A percentile compares a stretch with the other conserved stretches of the same genome.
These are phyloP conservation scores for Stegastes partitus DNA, from an alignment of 2,113 vertebrate species.

Conservation along the genomic window DNA sequence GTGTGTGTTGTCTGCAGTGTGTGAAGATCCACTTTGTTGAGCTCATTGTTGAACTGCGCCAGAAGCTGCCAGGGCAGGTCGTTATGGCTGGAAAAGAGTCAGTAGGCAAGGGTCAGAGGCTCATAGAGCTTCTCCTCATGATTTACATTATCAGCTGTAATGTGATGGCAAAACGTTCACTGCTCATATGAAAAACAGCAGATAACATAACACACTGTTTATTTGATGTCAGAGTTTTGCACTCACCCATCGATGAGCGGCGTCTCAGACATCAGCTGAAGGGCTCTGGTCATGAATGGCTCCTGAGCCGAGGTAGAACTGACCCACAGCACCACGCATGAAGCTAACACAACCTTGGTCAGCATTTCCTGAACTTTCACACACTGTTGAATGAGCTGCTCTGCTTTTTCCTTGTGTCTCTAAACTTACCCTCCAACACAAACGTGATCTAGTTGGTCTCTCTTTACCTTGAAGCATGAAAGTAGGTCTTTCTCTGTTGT, in stretches of 20 bases:
- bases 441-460: too few species aligned
- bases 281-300: slow-evolving; percentile 61
- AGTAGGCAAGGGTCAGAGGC: background rate
- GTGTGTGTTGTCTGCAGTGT: slow-evolving; percentile 88
- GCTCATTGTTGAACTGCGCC: slow-evolving; percentile 86
- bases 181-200: background rate
- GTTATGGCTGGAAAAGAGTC: slow-evolving; percentile 87
- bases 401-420: background rate
- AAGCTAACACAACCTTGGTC: slow-evolving; percentile 2
- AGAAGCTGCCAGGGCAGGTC: slow-evolving; percentile 94
- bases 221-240: background rate
- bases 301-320: slow-evolving; percentile 62
- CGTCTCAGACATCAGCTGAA: slow-evolving; percentile 82
- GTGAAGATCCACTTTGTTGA: slow-evolving; percentile 84
- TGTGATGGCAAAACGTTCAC: background rate
- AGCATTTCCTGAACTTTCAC: slow-evolving; percentile 39
- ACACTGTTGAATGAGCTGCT: background rate
- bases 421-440: background rate
- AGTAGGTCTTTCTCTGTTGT: background rate
- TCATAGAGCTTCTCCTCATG: background rate
- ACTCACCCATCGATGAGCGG: slow-evolving; percentile 91
- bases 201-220: background rate
- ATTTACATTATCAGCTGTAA: background rate
- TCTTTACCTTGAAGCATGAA: background rate
- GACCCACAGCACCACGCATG: slow-evolving; percentile 52